Conservation (phyloP, 2,888 invertebrate species). For the Punctoribates punctum region DNA sequence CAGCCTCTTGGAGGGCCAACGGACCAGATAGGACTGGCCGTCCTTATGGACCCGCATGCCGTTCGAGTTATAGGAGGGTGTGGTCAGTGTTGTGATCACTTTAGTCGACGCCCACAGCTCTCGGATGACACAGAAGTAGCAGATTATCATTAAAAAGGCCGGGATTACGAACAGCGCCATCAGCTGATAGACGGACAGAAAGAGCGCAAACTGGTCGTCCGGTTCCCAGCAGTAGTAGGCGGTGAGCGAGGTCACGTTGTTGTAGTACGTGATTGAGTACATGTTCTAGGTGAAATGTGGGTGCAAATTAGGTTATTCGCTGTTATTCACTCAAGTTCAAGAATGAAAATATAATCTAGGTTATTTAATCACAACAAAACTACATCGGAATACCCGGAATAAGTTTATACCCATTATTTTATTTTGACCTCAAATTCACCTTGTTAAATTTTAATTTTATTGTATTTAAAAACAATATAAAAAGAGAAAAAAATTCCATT, state of each 20-base stretch:
- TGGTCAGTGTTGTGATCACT: constrained; percentile 53
- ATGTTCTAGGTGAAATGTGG: constrained; percentile 45
- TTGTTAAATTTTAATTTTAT: too few species aligned
- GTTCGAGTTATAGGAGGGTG: constrained; percentile 41
- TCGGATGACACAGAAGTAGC: constrained; percentile 55
- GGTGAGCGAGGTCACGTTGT: constrained; percentile 49
- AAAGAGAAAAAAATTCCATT: too few species aligned
- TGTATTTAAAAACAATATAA: too few species aligned
- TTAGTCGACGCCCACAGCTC: constrained; percentile 55
- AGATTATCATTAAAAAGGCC: constrained; percentile 53
- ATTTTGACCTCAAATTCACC: too few species aligned
- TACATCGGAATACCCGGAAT: too few species aligned
- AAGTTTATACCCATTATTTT: too few species aligned
- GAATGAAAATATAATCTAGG: too few species aligned
- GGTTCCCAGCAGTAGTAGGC: constrained; percentile 50
- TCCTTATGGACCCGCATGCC: constrained; percentile 21
- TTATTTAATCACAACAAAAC: too few species aligned
- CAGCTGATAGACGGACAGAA: constrained; percentile 54
- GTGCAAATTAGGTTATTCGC: background rate
- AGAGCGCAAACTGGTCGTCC: constrained; percentile 47
- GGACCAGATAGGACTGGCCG: constrained; percentile 35
- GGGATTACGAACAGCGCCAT: constrained; percentile 54
- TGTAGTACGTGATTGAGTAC: constrained; percentile 50
- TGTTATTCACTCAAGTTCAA: too few species aligned
- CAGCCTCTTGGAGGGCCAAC: constrained; percentile 39